Evolutionary conservation across 2,113 vertebrate species (phyloP).

Genomic region (Danionella cerebrum): DNA sequence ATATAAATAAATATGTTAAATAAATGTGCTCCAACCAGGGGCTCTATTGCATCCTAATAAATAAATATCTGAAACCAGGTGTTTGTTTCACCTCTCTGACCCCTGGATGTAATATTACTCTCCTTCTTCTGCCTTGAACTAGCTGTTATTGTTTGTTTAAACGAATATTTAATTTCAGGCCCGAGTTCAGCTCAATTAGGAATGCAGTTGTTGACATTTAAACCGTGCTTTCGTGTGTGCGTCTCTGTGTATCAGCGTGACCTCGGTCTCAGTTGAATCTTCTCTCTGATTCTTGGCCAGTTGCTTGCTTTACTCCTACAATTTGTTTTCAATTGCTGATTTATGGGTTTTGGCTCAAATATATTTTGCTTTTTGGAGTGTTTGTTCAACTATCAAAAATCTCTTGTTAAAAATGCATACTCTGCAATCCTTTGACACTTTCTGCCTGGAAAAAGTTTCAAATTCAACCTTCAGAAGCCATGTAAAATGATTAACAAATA

Average conservation of each 20-base stretch:
- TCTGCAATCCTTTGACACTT: too few species aligned
- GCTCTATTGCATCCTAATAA: too few species aligned
- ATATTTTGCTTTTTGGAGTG: too few species aligned
- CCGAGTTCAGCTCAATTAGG: slow-evolving; percentile 76
- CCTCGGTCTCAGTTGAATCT: slow-evolving; percentile 83
- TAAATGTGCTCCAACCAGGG: too few species aligned
- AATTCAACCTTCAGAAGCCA: too few species aligned
- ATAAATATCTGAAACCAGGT: too few species aligned
- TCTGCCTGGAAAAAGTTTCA: too few species aligned
- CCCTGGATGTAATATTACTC: slow-evolving; percentile 34
- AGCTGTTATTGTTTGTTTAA: slow-evolving; percentile 66
- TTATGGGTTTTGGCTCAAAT: slow-evolving; percentile 92
- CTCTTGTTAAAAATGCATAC: slow-evolving; percentile 75
- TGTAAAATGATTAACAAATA: too few species aligned
- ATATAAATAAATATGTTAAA: too few species aligned
- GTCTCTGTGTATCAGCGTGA: slow-evolving; percentile 59
- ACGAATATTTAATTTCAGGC: slow-evolving; percentile 83
- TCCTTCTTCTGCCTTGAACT: slow-evolving; percentile 38
- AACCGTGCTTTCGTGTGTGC: background rate
- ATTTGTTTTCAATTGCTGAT: slow-evolving; percentile 87
- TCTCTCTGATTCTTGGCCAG: slow-evolving; percentile 88
- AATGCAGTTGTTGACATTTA: slow-evolving; percentile 28
- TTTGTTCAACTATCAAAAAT: slow-evolving; percentile 82
- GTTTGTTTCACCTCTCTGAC: background rate
- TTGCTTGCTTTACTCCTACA: slow-evolving; percentile 84